Base-by-base conservation (phyloP, 2,797 vertebrate species). In the Lerista edwardsae region DNA sequence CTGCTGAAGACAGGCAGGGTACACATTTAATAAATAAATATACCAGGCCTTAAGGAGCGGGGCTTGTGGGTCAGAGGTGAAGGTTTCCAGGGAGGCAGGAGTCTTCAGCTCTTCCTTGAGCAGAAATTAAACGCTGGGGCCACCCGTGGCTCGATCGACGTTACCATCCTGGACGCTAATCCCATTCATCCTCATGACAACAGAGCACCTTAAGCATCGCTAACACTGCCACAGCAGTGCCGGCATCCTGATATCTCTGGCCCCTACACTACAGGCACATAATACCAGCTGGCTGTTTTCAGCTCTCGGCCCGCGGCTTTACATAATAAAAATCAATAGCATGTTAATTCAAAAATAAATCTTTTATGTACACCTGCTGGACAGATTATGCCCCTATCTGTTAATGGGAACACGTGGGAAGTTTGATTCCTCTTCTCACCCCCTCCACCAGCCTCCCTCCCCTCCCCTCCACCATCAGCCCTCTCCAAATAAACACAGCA, bases 101-200 rank as follows among this genome's bases (percentile, higher is more conserved):
- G 2, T 34, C 64, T 76, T 55, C 2, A 4, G 64, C 36, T 69
- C 36, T 34, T 51, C 51, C 61, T 62, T 75, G 59, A 80, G 72
- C 57, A 76, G 79, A 86, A 86, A 74, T 80, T 75, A 86, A 76
- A 81, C 27, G 29, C 79, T 2, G 39, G 31, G 79, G 62, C 83
- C 84, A 76, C 84, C 84, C 79, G 27, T 64, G 1, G 39, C 64
- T 76, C 65, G 57, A 86, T 81, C 84, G 84, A 81, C 84, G 75
- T 68, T 75, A 36, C 76, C 84, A 81, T 86, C 73, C 29, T 44
- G 39, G 14, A 62, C 51, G 31, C 64, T 86, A 86, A 86, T 86
- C 84, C 79, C 84, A 86, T 86, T 86, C 74, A 76, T 81, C 79
- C 84, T 81, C 73, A 44, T 86, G 84, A 86, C 84, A 86, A 81